Conservation (phyloP, 2,797 vertebrate genomes). For the Paguma larvata region DNA sequence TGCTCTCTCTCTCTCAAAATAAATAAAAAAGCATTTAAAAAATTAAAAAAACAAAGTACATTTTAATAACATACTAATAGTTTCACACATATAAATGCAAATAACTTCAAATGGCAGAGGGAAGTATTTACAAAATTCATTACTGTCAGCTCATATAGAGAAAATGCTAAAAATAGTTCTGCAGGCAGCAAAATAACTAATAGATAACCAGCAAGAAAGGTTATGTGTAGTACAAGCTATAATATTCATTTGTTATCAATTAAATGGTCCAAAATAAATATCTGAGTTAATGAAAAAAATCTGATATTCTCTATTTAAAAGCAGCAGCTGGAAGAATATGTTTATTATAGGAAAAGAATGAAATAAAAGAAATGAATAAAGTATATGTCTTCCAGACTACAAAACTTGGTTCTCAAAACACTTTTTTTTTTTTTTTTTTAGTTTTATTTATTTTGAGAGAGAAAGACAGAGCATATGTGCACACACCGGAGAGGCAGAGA, state of each 20-base stretch:
- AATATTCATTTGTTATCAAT: conserved; percentile 12
- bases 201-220: conserved; percentile 53
- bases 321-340: background rate
- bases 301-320: conserved; percentile 33
- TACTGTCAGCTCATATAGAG: background rate
- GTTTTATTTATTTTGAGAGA: no score
- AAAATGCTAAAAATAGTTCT: conserved; percentile 55
- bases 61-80: conserved; percentile 46
- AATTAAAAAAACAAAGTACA: background rate
- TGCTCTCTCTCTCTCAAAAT: no score
- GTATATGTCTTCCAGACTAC: background rate
- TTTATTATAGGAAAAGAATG: conserved; percentile 35
- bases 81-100: conserved; percentile 40
- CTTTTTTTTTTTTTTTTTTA: background rate
- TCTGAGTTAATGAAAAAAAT: conserved; percentile 39
- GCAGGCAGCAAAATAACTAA: background rate
- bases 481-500: no score
- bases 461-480: no score
- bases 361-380: background rate
- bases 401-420: background rate
- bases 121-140: conserved; percentile 25
- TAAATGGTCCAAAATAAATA: conserved; percentile 53
- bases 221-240: background rate
- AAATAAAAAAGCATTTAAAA: no score
- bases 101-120: conserved; percentile 14